phyloP scores from a whole-genome alignment of 2,797 vertebrate genomes.

The Hafferia zeledoni region DNA sequence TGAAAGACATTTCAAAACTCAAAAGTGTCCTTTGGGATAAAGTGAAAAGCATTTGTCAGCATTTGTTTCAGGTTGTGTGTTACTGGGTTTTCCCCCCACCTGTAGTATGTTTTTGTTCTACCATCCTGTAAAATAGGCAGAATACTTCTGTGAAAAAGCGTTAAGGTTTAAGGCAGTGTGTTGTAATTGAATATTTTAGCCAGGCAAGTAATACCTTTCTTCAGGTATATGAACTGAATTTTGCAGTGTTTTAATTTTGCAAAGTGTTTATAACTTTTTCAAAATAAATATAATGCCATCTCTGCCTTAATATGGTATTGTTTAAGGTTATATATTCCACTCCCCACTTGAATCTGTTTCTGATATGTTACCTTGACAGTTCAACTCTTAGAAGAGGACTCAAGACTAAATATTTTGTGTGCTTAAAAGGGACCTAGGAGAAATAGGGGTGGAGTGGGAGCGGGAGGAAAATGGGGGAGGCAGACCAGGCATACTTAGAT shows the following conservation, averaged over 20 bases:
- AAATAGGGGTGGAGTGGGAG: accelerated
- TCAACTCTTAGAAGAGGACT: not conserved
- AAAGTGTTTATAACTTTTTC: not conserved
- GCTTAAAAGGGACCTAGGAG: not conserved
- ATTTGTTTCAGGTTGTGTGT: not conserved
- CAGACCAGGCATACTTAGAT: not conserved
- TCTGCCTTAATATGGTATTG: not conserved
- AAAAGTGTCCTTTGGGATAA: constrained; percentile 53
- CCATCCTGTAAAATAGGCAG: not conserved
- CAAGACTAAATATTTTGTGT: not conserved
- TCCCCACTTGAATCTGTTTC: not conserved
- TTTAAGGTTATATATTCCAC: not conserved
- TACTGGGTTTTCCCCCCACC: not conserved
- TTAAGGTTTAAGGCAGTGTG: not conserved
- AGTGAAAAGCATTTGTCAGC: not conserved
- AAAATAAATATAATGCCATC: not conserved
- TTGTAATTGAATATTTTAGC: not conserved
- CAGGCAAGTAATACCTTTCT: not conserved
- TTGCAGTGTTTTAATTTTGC: not conserved
- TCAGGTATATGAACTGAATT: not conserved
- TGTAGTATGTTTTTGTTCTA: not conserved
- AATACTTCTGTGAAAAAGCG: not conserved
- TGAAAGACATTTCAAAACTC: constrained; percentile 68
- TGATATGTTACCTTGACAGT: not conserved
- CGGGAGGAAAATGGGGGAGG: not conserved